Conservation (phyloP, 2,113 vertebrate genomes). For the Nothoprocta pentlandii region DNA sequence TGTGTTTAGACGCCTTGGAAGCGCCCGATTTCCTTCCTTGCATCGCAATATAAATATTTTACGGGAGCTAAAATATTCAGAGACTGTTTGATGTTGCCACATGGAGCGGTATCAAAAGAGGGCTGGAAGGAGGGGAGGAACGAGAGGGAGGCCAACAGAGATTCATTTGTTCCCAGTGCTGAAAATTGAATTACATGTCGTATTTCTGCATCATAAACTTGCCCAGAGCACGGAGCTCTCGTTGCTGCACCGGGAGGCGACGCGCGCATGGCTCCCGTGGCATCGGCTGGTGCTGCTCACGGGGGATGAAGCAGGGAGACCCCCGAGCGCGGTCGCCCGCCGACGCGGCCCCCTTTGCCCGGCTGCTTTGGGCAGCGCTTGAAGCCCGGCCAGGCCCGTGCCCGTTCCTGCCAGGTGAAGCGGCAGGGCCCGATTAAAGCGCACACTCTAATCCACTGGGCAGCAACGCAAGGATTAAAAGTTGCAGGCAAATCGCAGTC, state of each 20-base stretch:
- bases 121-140: not conserved
- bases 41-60: not conserved
- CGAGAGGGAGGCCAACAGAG: not conserved
- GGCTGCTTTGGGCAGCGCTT: not conserved
- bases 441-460: conserved; percentile 76
- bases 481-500: conserved; percentile 75
- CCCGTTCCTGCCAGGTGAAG: not conserved
- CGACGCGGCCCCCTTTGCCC: accelerated
- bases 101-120: not conserved
- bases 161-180: not conserved
- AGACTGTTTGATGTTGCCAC: conserved; percentile 2
- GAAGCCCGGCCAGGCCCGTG: accelerated
- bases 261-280: not conserved
- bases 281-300: too few relatives aligned
- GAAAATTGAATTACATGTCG: not conserved
- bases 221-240: not conserved
- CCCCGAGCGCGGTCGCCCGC: not conserved
- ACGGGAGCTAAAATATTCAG: conserved; percentile 28
- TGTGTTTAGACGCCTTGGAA: conserved; percentile 37
- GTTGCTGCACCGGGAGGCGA: not conserved
- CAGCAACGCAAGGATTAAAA: conserved; percentile 78
- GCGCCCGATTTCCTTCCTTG: conserved; percentile 5
- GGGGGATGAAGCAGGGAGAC: too few relatives aligned
- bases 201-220: not conserved
- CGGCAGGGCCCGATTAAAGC: conserved; percentile 65